Evolutionary conservation across 2,113 vertebrate species (phyloP), one percentile per base, ranked within the genome.

Genomic region (Charadrius vociferus): DNA sequence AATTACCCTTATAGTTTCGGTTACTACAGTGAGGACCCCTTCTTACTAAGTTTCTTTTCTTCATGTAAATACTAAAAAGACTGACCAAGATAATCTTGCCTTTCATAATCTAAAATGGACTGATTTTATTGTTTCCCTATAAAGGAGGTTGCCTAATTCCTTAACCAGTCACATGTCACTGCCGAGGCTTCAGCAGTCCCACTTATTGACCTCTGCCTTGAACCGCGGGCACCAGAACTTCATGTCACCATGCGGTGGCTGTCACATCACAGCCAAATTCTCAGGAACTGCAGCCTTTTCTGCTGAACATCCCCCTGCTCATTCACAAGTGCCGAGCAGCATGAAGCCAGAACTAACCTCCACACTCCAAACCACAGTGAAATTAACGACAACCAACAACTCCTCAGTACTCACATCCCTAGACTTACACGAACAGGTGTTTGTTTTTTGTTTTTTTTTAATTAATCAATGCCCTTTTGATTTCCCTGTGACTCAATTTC

Each of bases 161-260:
- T 55, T 59, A 72, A 16, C 7, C 6, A 58, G 9, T n/a, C 81
- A 45, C 9, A 36, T 1, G 3, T 59, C 65, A 67, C 29, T 81
- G 14, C 27, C 81, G 53, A 65, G 63, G 16, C n/a, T 83, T 62
- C n/a, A 53, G n/a, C 6, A 55, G 70, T 78, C 32, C 8, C 8
- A 41, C 78, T 94, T 78, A 45, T 49, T 55, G 32, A n/a, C 12
- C 3, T 88, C 32, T 62, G 6, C 16, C n/a, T 67, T 43, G 19
- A 85, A 30, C 7, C 47, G 9, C 29, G 7, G 16, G 16, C 19
- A 61, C 7, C 47, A 70, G 39, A 65, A 22, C 27, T 65, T 81
- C 30, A 13, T 0, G 1, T 56, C 37, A 36, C 1, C 2, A 3
- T 24, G 37, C 0, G 0, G 12, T 43, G 24, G 7, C 55, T 79